phyloP scores from a whole-genome alignment of 2,888 invertebrate genomes.

The Amphipyra berbera region DNA sequence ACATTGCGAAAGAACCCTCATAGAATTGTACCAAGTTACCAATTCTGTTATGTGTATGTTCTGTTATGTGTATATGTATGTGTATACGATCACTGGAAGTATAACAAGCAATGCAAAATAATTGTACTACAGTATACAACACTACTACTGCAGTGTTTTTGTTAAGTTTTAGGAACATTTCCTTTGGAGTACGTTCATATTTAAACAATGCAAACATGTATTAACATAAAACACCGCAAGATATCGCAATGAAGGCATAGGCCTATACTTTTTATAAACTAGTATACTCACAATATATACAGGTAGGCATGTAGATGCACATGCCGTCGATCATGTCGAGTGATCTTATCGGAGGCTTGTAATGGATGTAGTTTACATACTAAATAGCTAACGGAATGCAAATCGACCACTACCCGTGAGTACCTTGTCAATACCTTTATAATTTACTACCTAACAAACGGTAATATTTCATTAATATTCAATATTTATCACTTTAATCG shows the following conservation, averaged over 20 bases:
- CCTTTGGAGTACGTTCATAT: neutral
- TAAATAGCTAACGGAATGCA: slow-evolving; percentile 55
- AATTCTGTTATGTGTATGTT: neutral
- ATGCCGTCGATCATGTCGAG: slow-evolving; percentile 56
- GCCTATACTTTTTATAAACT: slow-evolving; percentile 56
- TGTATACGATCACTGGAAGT: slow-evolving; percentile 33
- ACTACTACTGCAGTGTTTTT: no score
- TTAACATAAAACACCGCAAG: slow-evolving; percentile 30
- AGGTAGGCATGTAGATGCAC: slow-evolving; percentile 69
- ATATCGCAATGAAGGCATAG: slow-evolving; percentile 56
- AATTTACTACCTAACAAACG: slow-evolving; percentile 59
- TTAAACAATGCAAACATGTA: slow-evolving; percentile 12
- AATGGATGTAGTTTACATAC: slow-evolving; percentile 61
- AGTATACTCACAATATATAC: slow-evolving; percentile 67
- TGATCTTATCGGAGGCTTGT: slow-evolving; percentile 64
- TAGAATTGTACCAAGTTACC: neutral
- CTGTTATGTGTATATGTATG: no score
- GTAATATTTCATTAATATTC: slow-evolving; percentile 34
- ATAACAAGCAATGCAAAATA: slow-evolving; percentile 31
- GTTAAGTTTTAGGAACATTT: no score
- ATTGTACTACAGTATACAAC: neutral
- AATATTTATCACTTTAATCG: slow-evolving; percentile 38
- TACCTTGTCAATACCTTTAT: slow-evolving; percentile 45
- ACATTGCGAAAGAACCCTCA: slow-evolving; percentile 1
- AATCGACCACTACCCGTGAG: slow-evolving; percentile 39